phyloP scores from a whole-genome alignment of 2,888 invertebrate species.

The Leptinotarsa haldemani region DNA sequence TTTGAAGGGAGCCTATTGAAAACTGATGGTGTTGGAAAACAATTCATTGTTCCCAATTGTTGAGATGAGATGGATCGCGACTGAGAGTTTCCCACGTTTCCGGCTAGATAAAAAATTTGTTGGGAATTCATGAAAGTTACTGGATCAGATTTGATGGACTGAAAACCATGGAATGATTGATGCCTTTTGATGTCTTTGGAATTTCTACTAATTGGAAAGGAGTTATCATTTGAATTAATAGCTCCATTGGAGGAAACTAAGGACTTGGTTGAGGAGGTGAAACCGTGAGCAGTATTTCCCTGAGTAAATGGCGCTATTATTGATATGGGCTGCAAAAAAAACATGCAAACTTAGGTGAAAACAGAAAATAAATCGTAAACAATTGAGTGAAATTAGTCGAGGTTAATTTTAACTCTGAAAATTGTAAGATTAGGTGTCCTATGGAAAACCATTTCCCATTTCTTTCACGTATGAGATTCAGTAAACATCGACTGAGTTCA shows the following conservation, averaged over 20 bases:
- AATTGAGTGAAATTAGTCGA: neutral
- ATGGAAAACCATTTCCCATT: too few relatives aligned
- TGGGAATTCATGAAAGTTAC: conserved; percentile 33
- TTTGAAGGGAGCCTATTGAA: conserved; percentile 49
- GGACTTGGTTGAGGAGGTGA: conserved; percentile 49
- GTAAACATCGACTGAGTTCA: neutral
- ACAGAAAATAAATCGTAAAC: conserved; percentile 48
- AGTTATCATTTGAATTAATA: conserved; percentile 18
- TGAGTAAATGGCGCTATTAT: conserved; percentile 70
- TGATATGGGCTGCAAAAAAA: conserved; percentile 69
- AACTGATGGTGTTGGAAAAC: conserved; percentile 45
- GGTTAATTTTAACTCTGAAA: neutral
- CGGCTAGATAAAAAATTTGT: conserved; percentile 37
- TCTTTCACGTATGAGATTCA: neutral
- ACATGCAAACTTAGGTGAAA: conserved; percentile 58
- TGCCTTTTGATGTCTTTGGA: conserved; percentile 57
- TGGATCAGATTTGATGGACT: conserved; percentile 40
- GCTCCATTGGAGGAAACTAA: conserved; percentile 40
- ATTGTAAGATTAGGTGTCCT: neutral
- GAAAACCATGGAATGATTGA: conserved; percentile 64
- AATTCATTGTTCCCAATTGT: conserved; percentile 20
- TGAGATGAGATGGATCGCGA: conserved; percentile 37
- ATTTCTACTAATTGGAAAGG: conserved; percentile 18
- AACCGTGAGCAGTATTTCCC: conserved; percentile 50
- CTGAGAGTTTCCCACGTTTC: conserved; percentile 42